Base-by-base conservation (phyloP, 2,113 vertebrate genomes). In the Lanius collurio region DNA sequence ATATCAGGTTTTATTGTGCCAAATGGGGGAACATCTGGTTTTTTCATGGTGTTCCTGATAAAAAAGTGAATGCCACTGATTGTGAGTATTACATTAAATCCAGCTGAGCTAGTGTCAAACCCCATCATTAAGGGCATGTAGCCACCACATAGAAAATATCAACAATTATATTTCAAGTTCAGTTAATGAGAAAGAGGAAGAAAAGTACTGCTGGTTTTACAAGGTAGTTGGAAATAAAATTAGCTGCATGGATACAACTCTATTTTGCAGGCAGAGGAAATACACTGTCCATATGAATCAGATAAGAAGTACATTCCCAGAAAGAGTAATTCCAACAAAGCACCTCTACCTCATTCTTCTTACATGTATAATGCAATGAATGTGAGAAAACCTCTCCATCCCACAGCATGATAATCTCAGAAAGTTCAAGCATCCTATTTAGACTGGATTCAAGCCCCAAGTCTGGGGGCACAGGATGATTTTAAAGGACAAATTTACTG, bases 401-500 rank as follows among this genome's bases (percentile, higher is more conserved):
- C 41, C n/a, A 44, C 42, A 52, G 33, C 33, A n/a, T 4, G 49
- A 55, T 65, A 78, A 81, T 28, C 63, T 90, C 55, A 81, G 39
- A 79, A 92, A 88, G 91, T 83, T 89, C 87, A 86, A 63, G 46
- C 83, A 15, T 57, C 57, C 67, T 56, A 90, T 69, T 94, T 80
- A 94, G 57, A 55, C 15, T 87, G 59, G 28, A 69, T 84, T 80
- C 78, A 30, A 64, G 42, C 21, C 53, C 71, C 91, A 70, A 37
- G 41, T 84, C 57, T 63, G 31, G 23, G 37, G 39, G 27, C 2
- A 10, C 0, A 63, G 28, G 41, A 57, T 44, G 26, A 90, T 88
- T 95, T 89, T 79, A 92, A 94, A 93, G 20, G 13, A 28, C 94
- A 95, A 93, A 87, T 49, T 46, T 67, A 42, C 64, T 83, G 68